A percentile compares a stretch with the other conserved stretches of the same genome.
Evolutionary conservation across 2,797 vertebrate species (phyloP).

Genomic region (Synanceia verrucosa): DNA sequence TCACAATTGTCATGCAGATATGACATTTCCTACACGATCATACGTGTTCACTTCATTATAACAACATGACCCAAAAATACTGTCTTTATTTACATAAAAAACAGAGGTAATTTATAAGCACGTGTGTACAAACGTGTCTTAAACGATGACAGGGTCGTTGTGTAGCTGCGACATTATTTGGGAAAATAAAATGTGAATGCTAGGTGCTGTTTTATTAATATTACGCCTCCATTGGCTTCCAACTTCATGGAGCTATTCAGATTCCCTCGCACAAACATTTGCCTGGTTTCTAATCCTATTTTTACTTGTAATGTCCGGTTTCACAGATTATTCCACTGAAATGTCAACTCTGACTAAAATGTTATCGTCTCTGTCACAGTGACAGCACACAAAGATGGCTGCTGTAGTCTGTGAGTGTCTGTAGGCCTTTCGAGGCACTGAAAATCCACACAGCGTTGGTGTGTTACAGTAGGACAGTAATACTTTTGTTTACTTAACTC

Average conservation of each 20-base stretch:
- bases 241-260: neutral
- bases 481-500: neutral
- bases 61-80: neutral
- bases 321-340: constrained; percentile 10
- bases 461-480: neutral
- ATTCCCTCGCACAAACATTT: neutral
- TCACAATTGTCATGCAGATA: constrained; percentile 5
- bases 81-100: neutral
- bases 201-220: constrained; percentile 1
- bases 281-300: neutral
- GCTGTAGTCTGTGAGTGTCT: constrained; percentile 27
- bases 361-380: constrained; percentile 51
- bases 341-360: constrained; percentile 30
- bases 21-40: constrained; percentile 8
- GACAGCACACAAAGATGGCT: constrained; percentile 61
- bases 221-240: neutral
- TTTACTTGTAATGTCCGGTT: neutral
- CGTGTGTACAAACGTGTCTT: neutral
- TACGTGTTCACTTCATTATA: constrained; percentile 24
- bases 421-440: constrained; percentile 23
- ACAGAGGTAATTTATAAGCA: neutral
- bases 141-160: neutral
- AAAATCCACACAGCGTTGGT: constrained; percentile 4
- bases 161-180: neutral
- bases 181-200: neutral